These are phyloP conservation scores for Neomorphus geoffroyi DNA, from an alignment of 2,797 vertebrate genomes.

Conservation along the genomic window DNA sequence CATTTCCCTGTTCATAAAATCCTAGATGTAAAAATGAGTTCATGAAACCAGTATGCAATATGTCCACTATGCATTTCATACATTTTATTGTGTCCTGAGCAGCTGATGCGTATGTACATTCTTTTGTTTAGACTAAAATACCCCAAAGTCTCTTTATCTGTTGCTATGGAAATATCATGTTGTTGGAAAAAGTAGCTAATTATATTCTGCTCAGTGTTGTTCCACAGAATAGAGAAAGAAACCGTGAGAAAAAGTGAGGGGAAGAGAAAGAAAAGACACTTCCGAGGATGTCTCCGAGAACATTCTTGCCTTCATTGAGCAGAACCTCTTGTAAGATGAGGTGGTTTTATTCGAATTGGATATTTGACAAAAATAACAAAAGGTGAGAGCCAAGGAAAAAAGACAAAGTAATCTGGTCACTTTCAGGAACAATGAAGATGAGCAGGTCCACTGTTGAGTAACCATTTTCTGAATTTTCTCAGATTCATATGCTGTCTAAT, in stretches of 20 bases:
- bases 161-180: conserved; percentile 11
- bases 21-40: neutral
- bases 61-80: neutral
- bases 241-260: conserved; percentile 38
- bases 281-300: neutral
- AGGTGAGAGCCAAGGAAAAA: neutral
- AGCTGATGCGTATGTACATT: neutral
- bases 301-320: neutral
- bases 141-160: conserved; percentile 30
- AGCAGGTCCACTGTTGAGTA: neutral
- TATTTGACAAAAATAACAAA: neutral
- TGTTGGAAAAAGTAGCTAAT: conserved; percentile 56
- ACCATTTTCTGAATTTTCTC: neutral
- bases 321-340: neutral
- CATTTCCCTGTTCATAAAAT: neutral
- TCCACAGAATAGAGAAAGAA: conserved; percentile 24
- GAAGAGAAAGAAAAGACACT: neutral
- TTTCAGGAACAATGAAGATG: neutral
- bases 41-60: neutral
- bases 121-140: conserved; percentile 27
- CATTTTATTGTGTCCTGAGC: neutral
- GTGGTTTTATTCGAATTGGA: neutral
- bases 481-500: neutral
- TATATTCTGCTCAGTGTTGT: conserved; percentile 33
- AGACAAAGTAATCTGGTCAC: neutral